These are phyloP conservation scores for Tachyglossus aculeatus DNA, from an alignment of 2,797 vertebrate genomes.

Conservation along the genomic window DNA sequence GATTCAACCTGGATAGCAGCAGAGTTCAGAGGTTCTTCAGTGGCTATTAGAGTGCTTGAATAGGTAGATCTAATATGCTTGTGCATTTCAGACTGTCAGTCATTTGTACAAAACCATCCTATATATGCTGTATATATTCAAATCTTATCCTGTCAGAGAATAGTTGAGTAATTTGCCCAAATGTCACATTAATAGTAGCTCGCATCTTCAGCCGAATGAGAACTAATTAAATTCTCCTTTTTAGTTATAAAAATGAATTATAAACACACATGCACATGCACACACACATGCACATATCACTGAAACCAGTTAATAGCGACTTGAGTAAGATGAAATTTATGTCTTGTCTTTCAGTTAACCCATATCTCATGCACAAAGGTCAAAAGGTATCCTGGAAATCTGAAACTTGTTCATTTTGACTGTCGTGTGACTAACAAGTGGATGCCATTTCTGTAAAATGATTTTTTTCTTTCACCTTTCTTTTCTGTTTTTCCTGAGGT, in stretches of 20 bases:
- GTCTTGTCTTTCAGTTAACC: slow-evolving; percentile 29
- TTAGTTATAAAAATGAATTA: slow-evolving; percentile 7
- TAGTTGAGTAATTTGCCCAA: not conserved
- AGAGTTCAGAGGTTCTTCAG: not conserved
- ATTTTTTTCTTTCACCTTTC: not conserved
- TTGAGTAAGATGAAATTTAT: not conserved
- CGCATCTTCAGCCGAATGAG: not conserved
- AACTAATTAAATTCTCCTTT: not conserved
- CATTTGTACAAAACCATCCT: not conserved
- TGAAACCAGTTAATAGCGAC: not conserved
- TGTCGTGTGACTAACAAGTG: slow-evolving; percentile 30
- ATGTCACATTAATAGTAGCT: not conserved
- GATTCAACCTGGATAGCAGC: slow-evolving; percentile 13
- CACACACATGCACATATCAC: not conserved
- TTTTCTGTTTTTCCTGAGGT: slow-evolving; percentile 13
- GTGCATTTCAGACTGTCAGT: slow-evolving; percentile 4
- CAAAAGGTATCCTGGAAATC: slow-evolving; percentile 23
- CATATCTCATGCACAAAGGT: slow-evolving; percentile 1
- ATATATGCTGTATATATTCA: not conserved
- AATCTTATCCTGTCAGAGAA: not conserved
- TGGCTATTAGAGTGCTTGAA: no score
- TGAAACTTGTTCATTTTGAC: slow-evolving; percentile 23
- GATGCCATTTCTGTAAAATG: slow-evolving; percentile 9
- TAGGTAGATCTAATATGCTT: no score
- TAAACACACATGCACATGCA: not conserved